Evolutionary conservation across 2,797 vertebrate species (phyloP).

Genomic region (Macropodus opercularis): DNA sequence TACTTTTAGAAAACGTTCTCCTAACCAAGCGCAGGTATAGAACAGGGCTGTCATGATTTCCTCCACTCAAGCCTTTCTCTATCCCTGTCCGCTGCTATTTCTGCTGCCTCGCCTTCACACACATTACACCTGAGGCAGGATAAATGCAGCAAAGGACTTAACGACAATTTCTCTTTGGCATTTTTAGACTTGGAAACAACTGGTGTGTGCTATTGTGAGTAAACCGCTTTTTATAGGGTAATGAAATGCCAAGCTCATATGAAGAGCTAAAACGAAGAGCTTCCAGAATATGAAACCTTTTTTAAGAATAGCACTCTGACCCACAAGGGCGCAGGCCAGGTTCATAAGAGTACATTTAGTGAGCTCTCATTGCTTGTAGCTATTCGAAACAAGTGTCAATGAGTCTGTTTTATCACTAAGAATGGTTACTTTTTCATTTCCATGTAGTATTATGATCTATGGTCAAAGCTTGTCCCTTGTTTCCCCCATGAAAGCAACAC

Average conservation of each 20-base stretch:
- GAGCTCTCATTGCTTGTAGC: conserved; percentile 20
- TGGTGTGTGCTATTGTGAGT: conserved; percentile 68
- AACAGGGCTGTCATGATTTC: conserved; percentile 23
- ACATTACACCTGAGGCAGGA: conserved; percentile 17
- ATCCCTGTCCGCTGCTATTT: background rate
- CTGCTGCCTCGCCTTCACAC: conserved; percentile 22
- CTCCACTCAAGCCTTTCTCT: background rate
- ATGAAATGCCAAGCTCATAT: conserved; percentile 56
- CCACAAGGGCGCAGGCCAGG: conserved; percentile 55
- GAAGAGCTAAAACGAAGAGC: conserved; percentile 70
- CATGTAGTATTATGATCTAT: too few relatives aligned
- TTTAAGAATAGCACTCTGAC: conserved; percentile 73
- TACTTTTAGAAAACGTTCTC: conserved; percentile 15
- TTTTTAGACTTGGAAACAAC: conserved; percentile 65
- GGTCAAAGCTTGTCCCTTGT: too few relatives aligned
- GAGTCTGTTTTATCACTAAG: conserved; percentile 6
- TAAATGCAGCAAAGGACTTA: conserved; percentile 23
- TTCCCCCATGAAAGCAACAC: conserved; percentile 52
- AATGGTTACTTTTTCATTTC: too few relatives aligned
- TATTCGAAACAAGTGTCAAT: conserved; percentile 18
- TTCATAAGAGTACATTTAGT: conserved; percentile 41
- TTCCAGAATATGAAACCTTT: conserved; percentile 73
- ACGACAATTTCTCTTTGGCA: conserved; percentile 33
- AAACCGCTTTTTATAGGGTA: conserved; percentile 66
- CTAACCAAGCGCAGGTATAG: conserved; percentile 18